Evolutionary conservation across 2,888 invertebrate species (phyloP), one percentile per base, ranked within the genome.

Genomic region (Furcula furcula): DNA sequence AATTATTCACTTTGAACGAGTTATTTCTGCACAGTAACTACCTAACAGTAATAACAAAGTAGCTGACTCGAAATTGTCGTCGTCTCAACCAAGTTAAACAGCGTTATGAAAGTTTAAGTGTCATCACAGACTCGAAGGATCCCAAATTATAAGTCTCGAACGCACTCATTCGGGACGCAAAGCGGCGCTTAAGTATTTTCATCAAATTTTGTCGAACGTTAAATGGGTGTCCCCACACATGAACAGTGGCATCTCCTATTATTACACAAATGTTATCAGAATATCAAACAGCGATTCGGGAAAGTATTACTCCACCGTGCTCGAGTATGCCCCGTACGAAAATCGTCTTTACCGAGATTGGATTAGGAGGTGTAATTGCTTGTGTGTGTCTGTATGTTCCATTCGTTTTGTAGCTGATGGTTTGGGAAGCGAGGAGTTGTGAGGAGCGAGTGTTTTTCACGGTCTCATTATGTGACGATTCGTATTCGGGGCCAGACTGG

Each of bases 371-470:
- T 40, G 55, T 62, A 63, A 63, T 76, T 58, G 65, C 29, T 23
- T 66, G 65, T 38, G 30, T 32, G 33, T 29, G 36, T 41, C 37
- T 32, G 29, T 36, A 52, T 48, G 46, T 56, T 64, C 49, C 49
- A 58, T 67, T 61, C 56, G 46, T 61, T 65, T 53, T 44, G 59
- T 46, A 57, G 55, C 51, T 61, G 69, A 62, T 61, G 55, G 56
- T 45, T 55, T 45, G 41, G 35, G 45, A 53, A 59, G 64, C 68
- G 70, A 69, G 67, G 68, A 78, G 71, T 70, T 65, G 76, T 55
- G 70, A 69, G 77, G 50, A 70, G 76, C 79, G 76, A 82, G 84
- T 85, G 84, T 84, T 79, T 80, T 83, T 83, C 82, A 84, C 78
- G 64, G 73, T 66, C 79, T 80, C 77, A 83, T 85, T 84, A 83